Conservation (phyloP, 1,140 invertebrate genomes). For the Camponotus floridanus region DNA sequence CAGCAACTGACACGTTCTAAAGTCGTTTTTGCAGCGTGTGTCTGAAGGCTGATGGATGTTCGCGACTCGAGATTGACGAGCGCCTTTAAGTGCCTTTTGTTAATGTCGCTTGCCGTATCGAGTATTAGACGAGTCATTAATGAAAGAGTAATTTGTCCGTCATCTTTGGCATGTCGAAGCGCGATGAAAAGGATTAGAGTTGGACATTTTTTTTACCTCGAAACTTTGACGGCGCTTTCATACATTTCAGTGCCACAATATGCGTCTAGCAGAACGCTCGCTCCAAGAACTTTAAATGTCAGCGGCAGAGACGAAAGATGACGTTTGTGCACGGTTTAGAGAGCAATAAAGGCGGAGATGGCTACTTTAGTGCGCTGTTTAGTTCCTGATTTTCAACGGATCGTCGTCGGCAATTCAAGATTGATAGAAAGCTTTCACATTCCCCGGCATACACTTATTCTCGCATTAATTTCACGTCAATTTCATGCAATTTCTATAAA, state of each 20-base stretch:
- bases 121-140: conserved; percentile 50
- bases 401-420: conserved; percentile 59
- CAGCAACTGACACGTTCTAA: conserved; percentile 28
- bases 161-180: conserved; percentile 24
- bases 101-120: conserved; percentile 38
- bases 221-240: conserved; percentile 40
- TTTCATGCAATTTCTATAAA: no score
- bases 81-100: conserved; percentile 58
- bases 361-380: conserved; percentile 42
- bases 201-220: not conserved
- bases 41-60: conserved; percentile 57
- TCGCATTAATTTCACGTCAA: conserved; percentile 46
- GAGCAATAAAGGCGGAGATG: conserved; percentile 34
- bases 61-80: conserved; percentile 54
- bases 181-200: conserved; percentile 23
- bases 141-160: conserved; percentile 51
- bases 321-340: conserved; percentile 42
- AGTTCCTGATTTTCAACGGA: conserved; percentile 37
- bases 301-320: conserved; percentile 51
- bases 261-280: conserved; percentile 28
- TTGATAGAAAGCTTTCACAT: conserved; percentile 53
- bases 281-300: conserved; percentile 35
- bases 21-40: conserved; percentile 35
- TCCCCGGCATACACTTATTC: conserved; percentile 23
- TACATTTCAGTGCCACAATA: conserved; percentile 6